Evolutionary conservation across 1,140 invertebrate genomes (phyloP), one percentile per base, ranked within the genome.

Genomic region (Hestina assimilis): DNA sequence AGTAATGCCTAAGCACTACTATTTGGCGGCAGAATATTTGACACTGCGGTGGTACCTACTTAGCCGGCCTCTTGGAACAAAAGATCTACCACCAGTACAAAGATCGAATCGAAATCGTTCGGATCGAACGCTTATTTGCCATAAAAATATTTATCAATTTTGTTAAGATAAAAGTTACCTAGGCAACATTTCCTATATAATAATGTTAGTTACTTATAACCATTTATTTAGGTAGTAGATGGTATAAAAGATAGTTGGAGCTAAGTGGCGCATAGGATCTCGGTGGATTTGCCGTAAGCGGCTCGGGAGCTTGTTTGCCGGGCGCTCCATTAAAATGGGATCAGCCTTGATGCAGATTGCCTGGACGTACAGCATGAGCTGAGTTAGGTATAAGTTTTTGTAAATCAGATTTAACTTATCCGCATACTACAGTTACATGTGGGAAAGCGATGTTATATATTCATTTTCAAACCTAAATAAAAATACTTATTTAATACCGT

Each of bases 291-390:
- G 69, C 75, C 71, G 78, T 84, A 87, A 87, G 84, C 82, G 74
- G 75, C 81, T 87, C 75, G 47, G 68, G 68, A 78, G 83, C 83
- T 79, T 87, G 81, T 86, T 86, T 87, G 83, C 84, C 75, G 72
- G 75, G 79, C 78, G 81, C 75, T 87, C 83, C 84, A 87, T 87
- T 87, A 87, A 87, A 87, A 87, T 87, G 75, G 84, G 84, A 87
- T 87, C 84, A 84, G 79, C 60, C 64, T 59, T 70, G 75, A 87
- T 84, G 84, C 81, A 87, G 83, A 87, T 86, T 79, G 73, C 69
- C 58, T 72, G 80, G 79, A 84, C 76, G 68, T 59, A 53, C 48
- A 52, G 42, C 35, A 42, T 29, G 40, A 54, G 56, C 33, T 50
- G 33, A 50, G 33, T 50, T 50, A 50, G 33, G 20, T 40, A 33